Evolutionary conservation across 2,888 invertebrate genomes (phyloP).

Genomic region (Neoitamus cyanurus): DNA sequence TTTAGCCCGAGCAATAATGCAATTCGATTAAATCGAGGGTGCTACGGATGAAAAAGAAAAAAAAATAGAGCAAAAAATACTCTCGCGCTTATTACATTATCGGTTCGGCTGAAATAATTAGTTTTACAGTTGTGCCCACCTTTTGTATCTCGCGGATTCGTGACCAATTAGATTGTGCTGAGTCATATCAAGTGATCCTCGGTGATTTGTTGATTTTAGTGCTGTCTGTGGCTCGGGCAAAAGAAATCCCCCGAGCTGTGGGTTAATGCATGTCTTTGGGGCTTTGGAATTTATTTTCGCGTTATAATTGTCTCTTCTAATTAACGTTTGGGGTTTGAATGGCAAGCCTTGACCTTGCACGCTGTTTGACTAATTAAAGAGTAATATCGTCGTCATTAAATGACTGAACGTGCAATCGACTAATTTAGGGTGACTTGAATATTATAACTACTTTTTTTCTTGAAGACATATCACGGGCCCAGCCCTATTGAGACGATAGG

Average conservation of each 20-base stretch:
- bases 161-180: neutral
- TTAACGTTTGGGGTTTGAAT: neutral
- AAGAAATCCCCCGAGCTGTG: neutral
- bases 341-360: neutral
- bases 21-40: neutral
- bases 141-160: neutral
- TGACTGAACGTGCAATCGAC: neutral
- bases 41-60: neutral
- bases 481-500: no score
- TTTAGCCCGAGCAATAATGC: neutral
- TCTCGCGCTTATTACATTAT: neutral
- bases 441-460: neutral
- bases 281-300: neutral
- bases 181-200: neutral
- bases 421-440: neutral
- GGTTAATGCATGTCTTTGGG: neutral
- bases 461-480: neutral
- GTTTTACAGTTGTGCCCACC: neutral
- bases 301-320: neutral
- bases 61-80: neutral
- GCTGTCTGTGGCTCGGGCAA: neutral
- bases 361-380: neutral
- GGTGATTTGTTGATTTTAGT: neutral
- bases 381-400: neutral
- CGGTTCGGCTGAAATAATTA: neutral